Base-by-base conservation (phyloP, 2,113 vertebrate species). In the Cyphomyrus discorhynchus region DNA sequence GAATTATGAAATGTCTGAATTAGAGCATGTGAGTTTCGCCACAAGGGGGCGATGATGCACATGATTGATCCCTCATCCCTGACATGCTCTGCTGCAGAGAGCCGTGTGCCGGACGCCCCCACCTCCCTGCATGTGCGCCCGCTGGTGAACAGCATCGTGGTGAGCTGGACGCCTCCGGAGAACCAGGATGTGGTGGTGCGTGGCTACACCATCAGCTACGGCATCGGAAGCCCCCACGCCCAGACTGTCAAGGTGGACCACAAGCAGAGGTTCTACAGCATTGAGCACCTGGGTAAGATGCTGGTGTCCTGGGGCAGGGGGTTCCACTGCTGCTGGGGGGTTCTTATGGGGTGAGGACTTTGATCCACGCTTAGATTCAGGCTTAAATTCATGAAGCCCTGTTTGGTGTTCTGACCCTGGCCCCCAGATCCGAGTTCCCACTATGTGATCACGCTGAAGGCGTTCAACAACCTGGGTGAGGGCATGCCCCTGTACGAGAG, bases 401-500 rank as follows among this genome's bases (percentile, higher is more conserved):
- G 5, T 42, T 39, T 80, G 31, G 15, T 42, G 35, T 47, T 56
- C 85, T 31, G 50, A 35, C 50, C 47, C 85, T 45, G 45, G 24
- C 58, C 35, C 24, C n/a, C 93, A 99, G 98, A 99, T 91, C 97
- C 98, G 88, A 99, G 97, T 92, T 99, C 98, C 8, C 97, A 99
- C 93, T 99, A 99, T 0, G 98, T 99, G 91, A 99, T 99, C 92
- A 98, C 98, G 10, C 95, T 99, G 93, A 99, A 98, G 92, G 98
- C 98, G 0, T 99, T 95, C 89, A 99, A 99, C 94, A 99, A 99
- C 0, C 96, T 99, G 58, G 98, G 98, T 0, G 98, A 99, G 94
- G 98, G 98, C 50, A 98, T 99, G 58, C 98, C 98, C 0, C 96
- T 99, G 87, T 99, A 99, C 0, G 98, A 99, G 95, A 99, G 98